Evolutionary conservation across 2,888 invertebrate species (phyloP).

Genomic region (Smittia aterrima): DNA sequence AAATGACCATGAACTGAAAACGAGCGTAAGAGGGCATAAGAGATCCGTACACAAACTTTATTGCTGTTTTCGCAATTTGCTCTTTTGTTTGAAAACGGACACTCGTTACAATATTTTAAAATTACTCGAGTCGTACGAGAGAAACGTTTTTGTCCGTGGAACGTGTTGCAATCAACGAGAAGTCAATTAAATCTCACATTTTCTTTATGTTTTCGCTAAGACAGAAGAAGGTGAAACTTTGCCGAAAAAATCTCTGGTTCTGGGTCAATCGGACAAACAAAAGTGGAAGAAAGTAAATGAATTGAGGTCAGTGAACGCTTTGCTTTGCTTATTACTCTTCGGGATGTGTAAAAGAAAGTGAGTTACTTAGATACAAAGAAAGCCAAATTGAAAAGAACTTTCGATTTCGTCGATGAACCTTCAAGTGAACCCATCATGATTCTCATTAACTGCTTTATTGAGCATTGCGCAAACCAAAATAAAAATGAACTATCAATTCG

Average conservation of each 20-base stretch:
- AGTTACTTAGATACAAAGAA: not conserved
- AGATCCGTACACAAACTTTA: not conserved
- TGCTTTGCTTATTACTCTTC: not conserved
- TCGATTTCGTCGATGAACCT: too few species aligned
- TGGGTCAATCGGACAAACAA: not conserved
- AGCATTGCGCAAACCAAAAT: too few species aligned
- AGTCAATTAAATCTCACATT: too few species aligned
- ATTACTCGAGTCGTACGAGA: not conserved
- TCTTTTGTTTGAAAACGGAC: not conserved
- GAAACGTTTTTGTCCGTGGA: not conserved
- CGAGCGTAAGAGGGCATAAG: not conserved
- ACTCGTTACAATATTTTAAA: not conserved
- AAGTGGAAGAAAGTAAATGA: not conserved
- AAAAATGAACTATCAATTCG: too few species aligned
- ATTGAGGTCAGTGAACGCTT: not conserved
- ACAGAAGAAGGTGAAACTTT: not conserved
- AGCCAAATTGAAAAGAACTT: not conserved
- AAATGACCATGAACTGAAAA: constrained; percentile 9
- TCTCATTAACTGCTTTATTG: too few species aligned
- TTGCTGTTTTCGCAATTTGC: not conserved
- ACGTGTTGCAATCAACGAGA: too few species aligned
- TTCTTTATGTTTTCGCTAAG: too few species aligned
- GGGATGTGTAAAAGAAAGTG: not conserved
- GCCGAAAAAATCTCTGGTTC: not conserved
- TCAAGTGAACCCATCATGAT: too few species aligned